Conservation (phyloP, 1,140 invertebrate genomes). For the Penaeus vannamei region DNA sequence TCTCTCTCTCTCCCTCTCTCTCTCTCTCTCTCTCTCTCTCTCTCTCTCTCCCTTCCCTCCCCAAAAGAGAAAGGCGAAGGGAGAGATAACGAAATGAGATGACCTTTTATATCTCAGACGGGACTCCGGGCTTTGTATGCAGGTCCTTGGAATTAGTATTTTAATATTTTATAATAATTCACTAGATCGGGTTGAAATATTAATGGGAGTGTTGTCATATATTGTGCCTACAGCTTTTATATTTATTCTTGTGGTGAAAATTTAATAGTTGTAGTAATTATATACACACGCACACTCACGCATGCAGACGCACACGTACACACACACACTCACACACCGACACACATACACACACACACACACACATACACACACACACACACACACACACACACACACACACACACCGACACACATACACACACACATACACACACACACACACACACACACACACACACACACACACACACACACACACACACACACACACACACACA, state of each 20-base stretch:
- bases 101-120: too few relatives aligned
- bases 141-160: too few relatives aligned
- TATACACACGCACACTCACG: neutral
- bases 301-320: neutral
- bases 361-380: neutral
- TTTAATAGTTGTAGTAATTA: neutral
- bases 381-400: neutral
- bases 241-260: too few relatives aligned
- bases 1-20: neutral
- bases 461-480: neutral
- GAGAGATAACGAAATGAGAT: too few relatives aligned
- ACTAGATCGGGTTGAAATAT: too few relatives aligned
- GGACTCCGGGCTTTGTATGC: too few relatives aligned
- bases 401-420: neutral
- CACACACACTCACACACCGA: neutral
- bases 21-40: neutral
- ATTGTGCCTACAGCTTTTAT: too few relatives aligned
- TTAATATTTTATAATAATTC: too few relatives aligned
- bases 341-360: constrained; percentile 9
- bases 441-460: neutral
- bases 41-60: neutral
- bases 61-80: too few relatives aligned
- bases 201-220: too few relatives aligned
- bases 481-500: constrained; percentile 33
- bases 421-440: neutral